Evolutionary conservation across 2,113 vertebrate species (phyloP), one percentile per base, ranked within the genome.

Genomic region (Vulpes ferrilata): DNA sequence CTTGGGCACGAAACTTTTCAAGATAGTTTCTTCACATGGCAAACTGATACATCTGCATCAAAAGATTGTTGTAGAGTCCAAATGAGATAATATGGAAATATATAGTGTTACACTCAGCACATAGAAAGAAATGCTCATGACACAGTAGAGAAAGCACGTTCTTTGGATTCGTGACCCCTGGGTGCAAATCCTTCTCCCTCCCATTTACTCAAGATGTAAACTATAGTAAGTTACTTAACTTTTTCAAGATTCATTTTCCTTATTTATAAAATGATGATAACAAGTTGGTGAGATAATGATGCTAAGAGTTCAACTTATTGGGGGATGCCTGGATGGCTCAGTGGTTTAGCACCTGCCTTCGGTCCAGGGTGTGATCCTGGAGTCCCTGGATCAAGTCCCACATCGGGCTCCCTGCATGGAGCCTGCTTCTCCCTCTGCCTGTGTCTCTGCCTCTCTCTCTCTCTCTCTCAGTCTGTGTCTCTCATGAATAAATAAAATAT

Each of bases 51-150:
- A 32, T 11, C 27, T 62, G 12, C 32, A 25, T 95, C 35, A 69
- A 69, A 90, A 32, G 35, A 38, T 17, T 48, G 35, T 27, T 69
- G 30, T 17, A 23, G 25, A 65, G 8, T 62, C 20, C 16, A 71
- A 74, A 89, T 17, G 17, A 73, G 43, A 69, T 5, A 32, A 30
- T n/a, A 30, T 57, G 73, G 53, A 81, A 86, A 20, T 32, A 17
- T 3, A 2, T 1, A 67, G 8, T 25, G 9, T 25, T n/a, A 7
- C 27, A 3, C 1, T 3, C 12, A n/a, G 11, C 30, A 57, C 4
- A 4, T 5, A 43, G 35, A 76, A 76, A 76, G 73, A 67, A 53
- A 48, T 62, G 12, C 7, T 35, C n/a, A 3, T 67, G 60, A 8
- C 30, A 4, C 2, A 5, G 5, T 25, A 27, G 7, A 6, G 62